Evolutionary conservation across 2,113 vertebrate genomes (phyloP).

Genomic region (Hemicordylus capensis): DNA sequence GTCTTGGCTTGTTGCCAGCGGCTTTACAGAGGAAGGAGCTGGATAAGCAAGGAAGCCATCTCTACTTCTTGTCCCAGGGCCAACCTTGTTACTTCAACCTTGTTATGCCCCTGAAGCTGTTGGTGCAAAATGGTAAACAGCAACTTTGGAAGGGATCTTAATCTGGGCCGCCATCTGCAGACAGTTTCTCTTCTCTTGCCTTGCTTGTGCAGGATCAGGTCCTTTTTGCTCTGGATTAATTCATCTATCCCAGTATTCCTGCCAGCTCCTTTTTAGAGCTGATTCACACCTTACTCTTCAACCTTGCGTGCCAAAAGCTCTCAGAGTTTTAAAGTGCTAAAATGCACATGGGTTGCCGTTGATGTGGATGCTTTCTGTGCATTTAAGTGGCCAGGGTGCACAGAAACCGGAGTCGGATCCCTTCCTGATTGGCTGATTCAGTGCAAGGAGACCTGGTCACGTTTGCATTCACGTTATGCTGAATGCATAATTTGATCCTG

Average conservation of each 20-base stretch:
- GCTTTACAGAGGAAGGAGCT: not conserved
- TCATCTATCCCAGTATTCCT: not conserved
- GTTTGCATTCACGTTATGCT: not conserved
- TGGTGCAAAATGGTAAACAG: too few relatives aligned
- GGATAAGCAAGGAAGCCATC: not conserved
- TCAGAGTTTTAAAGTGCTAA: not conserved
- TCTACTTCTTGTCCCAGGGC: too few relatives aligned
- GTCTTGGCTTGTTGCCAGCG: conserved; percentile 42
- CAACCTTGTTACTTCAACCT: too few relatives aligned
- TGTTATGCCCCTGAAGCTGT: too few relatives aligned
- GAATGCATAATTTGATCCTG: too few relatives aligned
- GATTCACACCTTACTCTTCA: not conserved
- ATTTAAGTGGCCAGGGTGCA: not conserved
- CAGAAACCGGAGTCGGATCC: not conserved
- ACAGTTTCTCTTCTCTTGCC: not conserved
- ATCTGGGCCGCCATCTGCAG: too few relatives aligned
- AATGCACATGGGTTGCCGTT: too few relatives aligned
- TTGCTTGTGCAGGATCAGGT: not conserved
- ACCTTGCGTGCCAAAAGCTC: not conserved
- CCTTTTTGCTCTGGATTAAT: not conserved
- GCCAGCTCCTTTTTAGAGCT: not conserved
- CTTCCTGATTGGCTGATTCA: not conserved
- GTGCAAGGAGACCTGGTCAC: not conserved
- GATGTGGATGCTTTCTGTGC: not conserved
- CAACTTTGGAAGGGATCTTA: too few relatives aligned